Evolutionary conservation across 2,113 vertebrate genomes (phyloP), one percentile per base, ranked within the genome.

Genomic region (Sinocyclocheilus anshuiensis): DNA sequence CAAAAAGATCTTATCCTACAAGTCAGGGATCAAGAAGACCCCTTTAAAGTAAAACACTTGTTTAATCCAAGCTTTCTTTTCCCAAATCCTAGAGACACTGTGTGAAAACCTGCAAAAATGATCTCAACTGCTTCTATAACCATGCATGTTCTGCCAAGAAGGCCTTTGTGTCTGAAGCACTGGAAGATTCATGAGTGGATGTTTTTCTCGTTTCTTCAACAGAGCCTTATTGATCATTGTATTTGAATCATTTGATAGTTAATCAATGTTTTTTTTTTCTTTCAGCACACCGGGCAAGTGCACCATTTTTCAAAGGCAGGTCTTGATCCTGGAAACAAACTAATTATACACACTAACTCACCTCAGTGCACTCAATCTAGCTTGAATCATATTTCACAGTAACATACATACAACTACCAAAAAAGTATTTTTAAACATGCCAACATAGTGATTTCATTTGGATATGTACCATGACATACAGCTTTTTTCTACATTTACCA

Each of bases 191-290:
- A 87, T 92, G 92, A 87, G 90, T 26, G 83, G 72, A 83, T 92
- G 91, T 90, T 90, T 86, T 86, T 85, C 59, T 87, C 24, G n/a
- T 84, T 88, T 89, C 76, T 77, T 87, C 91, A 86, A 90, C 92
- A 90, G 94, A 95, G 94, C 91, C 91, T 86, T 92, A 95, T 94
- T 63, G 94, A 95, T 94, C 92, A 67, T 77, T 24, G 80, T 93
- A 95, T 95, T 91, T 92, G 93, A 95, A 95, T 95, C 90, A 93
- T 95, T 94, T 94, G 94, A 95, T 95, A 94, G 94, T 91, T 95
- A 94, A 95, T 95, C 94, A 89, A 95, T 95, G 92, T 12, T 48
- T 48, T 48, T 91, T 94, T 93, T 94, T 94, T 93, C 94, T 94
- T 94, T 93, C 90, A 6, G 89, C 86, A 36, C 85, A 87, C 90